Base-by-base conservation (phyloP, 2,888 invertebrate species). In the Tiliacea citrago region DNA sequence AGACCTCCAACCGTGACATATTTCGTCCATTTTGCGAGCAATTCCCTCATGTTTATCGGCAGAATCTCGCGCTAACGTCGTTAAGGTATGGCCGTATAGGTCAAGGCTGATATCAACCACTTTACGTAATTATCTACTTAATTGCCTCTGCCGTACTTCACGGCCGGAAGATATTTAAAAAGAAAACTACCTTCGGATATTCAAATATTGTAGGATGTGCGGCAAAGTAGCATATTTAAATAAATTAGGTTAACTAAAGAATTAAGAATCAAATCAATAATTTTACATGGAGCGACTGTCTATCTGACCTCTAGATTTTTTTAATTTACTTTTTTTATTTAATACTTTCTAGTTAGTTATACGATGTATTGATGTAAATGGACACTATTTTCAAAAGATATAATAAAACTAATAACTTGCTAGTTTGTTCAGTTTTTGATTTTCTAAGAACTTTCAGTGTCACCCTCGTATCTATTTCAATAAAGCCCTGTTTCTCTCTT, bases 21-120 rank as follows among this genome's bases (percentile, higher is more conserved):
- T 60, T 81, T 42, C 42, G 58, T 60, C 49, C 76, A 65, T 81
- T 81, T 65, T 16, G 51, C 75, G 57, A 55, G 58, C 55, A 45
- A 65, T 79, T 75, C 58, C 82, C 81, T n/a, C 24, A 35, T 65
- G 68, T 60, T 73, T 75, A 65, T 65, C 60, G 63, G 55, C 51
- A 39, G 57, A 57, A 79, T 77, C 67, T 82, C 57, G 66, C 66
- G 47, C 68, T 51, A 68, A 75, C 63, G 63, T 76, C 82, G 58
- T 79, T 81, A 65, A 39, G 24, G 35, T 58, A 57, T 29, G 7
- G 7, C 13, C 13, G 24, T 13, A 58, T 68, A 79, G 78, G 76
- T 81, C 81, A 73, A 68, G 70, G 79, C 45, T 58, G 58, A n/a
- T 63, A 69, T 62, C 55, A 35, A 55, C 75, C 68, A 35, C 58